phyloP scores from a whole-genome alignment of 2,113 vertebrate genomes.

The Toxotes chatareus region DNA sequence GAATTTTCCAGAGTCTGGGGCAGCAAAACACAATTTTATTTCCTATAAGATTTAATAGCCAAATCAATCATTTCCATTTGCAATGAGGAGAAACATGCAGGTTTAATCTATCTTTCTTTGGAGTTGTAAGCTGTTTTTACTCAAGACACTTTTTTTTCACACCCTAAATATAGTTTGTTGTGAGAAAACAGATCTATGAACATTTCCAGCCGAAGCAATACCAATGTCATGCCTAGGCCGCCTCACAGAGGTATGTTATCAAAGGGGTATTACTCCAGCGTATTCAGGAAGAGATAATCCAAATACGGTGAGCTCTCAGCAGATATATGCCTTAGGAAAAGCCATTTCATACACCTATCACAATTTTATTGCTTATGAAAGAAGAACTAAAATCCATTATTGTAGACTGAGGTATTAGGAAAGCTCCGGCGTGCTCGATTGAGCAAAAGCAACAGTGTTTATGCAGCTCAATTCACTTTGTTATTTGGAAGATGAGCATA shows the following conservation, averaged over 20 bases:
- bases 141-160: conserved; percentile 31
- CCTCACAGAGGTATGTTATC: conserved; percentile 52
- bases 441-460: conserved; percentile 45
- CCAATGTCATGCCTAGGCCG: conserved; percentile 57
- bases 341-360: conserved; percentile 64
- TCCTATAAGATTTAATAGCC: conserved; percentile 53
- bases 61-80: conserved; percentile 72
- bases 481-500: conserved; percentile 25
- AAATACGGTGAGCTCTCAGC: conserved; percentile 52
- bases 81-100: conserved; percentile 34
- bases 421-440: conserved; percentile 33
- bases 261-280: conserved; percentile 51
- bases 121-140: conserved; percentile 34
- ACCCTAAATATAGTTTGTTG: conserved; percentile 27
- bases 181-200: conserved; percentile 49
- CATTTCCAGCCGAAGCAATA: conserved; percentile 43
- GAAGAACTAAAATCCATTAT: conserved; percentile 51
- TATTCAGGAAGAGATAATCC: conserved; percentile 66
- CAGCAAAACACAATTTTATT: conserved; percentile 57
- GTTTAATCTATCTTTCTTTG: conserved; percentile 58
- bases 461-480: conserved; percentile 41
- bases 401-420: conserved; percentile 22
- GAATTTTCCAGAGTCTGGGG: conserved; percentile 28
- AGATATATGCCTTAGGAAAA: conserved; percentile 60
- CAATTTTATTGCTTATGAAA: conserved; percentile 71